Percentiles rank a stretch among this genome's conserved stretches.
phyloP scores from a whole-genome alignment of 2,888 invertebrate species.

The Lasioglossum calceatum region DNA sequence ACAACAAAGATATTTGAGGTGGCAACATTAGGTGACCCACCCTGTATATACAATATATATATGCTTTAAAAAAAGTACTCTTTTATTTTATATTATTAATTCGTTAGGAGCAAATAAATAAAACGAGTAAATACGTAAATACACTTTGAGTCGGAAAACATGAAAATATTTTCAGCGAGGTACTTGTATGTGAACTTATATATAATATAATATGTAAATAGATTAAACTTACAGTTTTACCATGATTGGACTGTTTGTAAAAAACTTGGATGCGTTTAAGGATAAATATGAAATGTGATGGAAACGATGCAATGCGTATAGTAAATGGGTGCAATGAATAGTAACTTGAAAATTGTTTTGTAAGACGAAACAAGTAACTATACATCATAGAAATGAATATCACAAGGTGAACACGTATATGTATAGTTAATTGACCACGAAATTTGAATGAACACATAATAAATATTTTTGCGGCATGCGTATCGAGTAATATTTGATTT shows the following conservation, averaged over 20 bases:
- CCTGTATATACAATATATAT: conserved; percentile 1
- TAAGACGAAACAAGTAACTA: conserved; percentile 25
- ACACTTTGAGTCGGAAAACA: conserved; percentile 32
- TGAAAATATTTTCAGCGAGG: conserved; percentile 26
- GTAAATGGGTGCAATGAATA: conserved; percentile 18
- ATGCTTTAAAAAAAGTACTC: conserved; percentile 18
- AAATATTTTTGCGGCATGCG: conserved; percentile 51
- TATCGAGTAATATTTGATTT: conserved; percentile 68
- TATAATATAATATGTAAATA: neutral
- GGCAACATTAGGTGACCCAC: no score
- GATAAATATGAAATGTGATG: neutral
- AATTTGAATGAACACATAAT: conserved; percentile 54
- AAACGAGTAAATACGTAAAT: conserved; percentile 30
- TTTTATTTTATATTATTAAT: conserved; percentile 33
- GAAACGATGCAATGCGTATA: conserved; percentile 14
- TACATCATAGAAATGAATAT: conserved; percentile 46
- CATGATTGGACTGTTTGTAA: conserved; percentile 11
- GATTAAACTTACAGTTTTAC: conserved; percentile 17
- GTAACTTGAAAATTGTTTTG: conserved; percentile 20
- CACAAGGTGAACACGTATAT: conserved; percentile 53
- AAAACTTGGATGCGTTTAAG: conserved; percentile 6
- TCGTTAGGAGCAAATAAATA: conserved; percentile 32
- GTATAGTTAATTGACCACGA: conserved; percentile 52
- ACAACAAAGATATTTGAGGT: no score
- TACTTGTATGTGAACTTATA: conserved; percentile 16